Evolutionary conservation across 2,113 vertebrate species (phyloP).

Genomic region (Siniperca chuatsi): DNA sequence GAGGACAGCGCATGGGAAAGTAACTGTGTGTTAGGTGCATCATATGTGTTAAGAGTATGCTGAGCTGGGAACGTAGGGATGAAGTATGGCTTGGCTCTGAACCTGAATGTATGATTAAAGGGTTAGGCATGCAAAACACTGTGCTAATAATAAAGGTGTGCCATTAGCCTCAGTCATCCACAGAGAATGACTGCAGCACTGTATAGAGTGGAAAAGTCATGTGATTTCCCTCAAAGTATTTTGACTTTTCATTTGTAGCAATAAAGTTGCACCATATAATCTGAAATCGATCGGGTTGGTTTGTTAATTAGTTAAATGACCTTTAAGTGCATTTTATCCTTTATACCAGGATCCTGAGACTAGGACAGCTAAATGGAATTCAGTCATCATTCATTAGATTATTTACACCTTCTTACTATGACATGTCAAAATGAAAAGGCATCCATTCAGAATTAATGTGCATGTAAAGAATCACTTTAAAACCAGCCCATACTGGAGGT

Average conservation of each 20-base stretch:
- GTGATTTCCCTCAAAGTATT: conserved; percentile 41
- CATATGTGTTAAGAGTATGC: conserved; percentile 27
- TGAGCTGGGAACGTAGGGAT: conserved; percentile 11
- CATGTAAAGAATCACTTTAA: conserved; percentile 27
- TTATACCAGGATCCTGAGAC: conserved; percentile 11
- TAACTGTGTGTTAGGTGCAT: conserved; percentile 37
- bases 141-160: conserved; percentile 25
- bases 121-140: conserved; percentile 59
- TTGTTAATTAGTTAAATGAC: not conserved
- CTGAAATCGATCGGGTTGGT: not conserved
- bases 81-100: conserved; percentile 25
- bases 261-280: conserved; percentile 5
- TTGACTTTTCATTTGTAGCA: conserved; percentile 41
- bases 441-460: not conserved
- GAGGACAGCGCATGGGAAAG: conserved; percentile 32
- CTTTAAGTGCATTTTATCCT: not conserved
- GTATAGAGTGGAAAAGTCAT: conserved; percentile 29
- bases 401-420: conserved; percentile 12
- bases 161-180: conserved; percentile 40
- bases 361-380: not conserved
- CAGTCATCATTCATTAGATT: conserved; percentile 17
- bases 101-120: conserved; percentile 40
- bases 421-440: conserved; percentile 14
- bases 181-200: conserved; percentile 43
- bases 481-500: conserved; percentile 18